Evolutionary conservation across 2,888 invertebrate genomes (phyloP).

Genomic region (Eristalis tenax): DNA sequence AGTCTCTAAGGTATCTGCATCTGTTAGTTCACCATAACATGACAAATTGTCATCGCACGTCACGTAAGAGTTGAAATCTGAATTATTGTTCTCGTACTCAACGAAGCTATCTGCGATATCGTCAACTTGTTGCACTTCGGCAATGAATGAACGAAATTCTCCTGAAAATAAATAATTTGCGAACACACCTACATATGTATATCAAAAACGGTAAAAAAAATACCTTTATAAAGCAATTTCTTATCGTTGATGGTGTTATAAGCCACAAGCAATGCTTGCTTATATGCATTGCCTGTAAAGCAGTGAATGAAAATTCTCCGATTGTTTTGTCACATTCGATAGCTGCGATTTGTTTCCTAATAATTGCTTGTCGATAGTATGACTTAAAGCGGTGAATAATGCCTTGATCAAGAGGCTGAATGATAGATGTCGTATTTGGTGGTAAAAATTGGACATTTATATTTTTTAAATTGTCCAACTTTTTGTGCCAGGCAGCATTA

Average conservation of each 20-base stretch:
- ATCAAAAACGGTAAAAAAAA: conserved; percentile 7
- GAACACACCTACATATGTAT: background rate
- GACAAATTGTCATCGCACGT: conserved; percentile 44
- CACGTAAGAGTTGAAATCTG: conserved; percentile 17
- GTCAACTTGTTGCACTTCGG: conserved; percentile 4
- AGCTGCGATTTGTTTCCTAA: background rate
- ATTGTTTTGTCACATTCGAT: conserved; percentile 53
- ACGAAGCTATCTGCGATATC: conserved; percentile 28
- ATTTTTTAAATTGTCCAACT: conserved; percentile 43
- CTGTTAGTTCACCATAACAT: too few species aligned
- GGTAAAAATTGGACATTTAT: conserved; percentile 60
- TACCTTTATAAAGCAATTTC: conserved; percentile 64
- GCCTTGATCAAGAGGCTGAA: conserved; percentile 62
- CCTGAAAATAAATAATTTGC: conserved; percentile 26
- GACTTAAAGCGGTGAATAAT: conserved; percentile 64
- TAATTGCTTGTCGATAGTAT: conserved; percentile 37
- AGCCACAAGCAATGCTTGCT: conserved; percentile 61
- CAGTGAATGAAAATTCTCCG: conserved; percentile 40
- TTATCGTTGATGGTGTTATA: conserved; percentile 48
- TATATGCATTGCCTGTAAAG: conserved; percentile 54
- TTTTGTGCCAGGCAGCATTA: conserved; percentile 51
- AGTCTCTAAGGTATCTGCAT: too few species aligned
- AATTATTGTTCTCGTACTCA: conserved; percentile 15
- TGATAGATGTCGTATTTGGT: conserved; percentile 54
- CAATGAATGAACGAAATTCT: background rate